phyloP scores from a whole-genome alignment of 2,113 vertebrate species.

The Paradisaea rubra region DNA sequence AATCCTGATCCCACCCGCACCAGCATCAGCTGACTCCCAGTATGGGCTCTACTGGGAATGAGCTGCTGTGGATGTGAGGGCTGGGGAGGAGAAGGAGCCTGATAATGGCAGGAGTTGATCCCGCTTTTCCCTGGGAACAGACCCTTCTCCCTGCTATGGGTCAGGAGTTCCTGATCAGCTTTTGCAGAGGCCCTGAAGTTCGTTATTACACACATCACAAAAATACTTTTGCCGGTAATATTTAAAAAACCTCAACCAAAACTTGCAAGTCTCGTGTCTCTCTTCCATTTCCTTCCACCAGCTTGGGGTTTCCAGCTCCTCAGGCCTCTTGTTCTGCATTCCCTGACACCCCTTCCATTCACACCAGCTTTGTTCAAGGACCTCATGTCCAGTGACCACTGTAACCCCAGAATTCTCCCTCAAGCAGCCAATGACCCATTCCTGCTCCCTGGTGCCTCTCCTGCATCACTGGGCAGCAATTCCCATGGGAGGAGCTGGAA shows the following conservation, averaged over 20 bases:
- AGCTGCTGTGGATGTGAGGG: neutral
- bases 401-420: neutral
- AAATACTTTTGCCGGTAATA: neutral
- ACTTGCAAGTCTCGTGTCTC: neutral
- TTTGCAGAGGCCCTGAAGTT: neutral
- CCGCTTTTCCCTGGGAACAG: neutral
- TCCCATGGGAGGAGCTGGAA: neutral
- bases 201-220: fast-evolving
- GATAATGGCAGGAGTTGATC: fast-evolving
- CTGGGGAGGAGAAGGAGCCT: neutral
- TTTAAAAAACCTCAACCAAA: neutral
- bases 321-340: neutral
- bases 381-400: neutral
- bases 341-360: neutral
- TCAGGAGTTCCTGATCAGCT: neutral
- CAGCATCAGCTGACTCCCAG: neutral
- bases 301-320: neutral
- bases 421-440: neutral
- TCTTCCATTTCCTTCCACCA: neutral
- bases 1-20: too few relatives aligned
- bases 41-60: fast-evolving
- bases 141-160: neutral
- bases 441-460: neutral
- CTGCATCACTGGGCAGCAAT: neutral
- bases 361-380: neutral